These are phyloP conservation scores for Steinernema khuongi DNA, from an alignment of 1,140 invertebrate genomes.

Conservation along the genomic window DNA sequence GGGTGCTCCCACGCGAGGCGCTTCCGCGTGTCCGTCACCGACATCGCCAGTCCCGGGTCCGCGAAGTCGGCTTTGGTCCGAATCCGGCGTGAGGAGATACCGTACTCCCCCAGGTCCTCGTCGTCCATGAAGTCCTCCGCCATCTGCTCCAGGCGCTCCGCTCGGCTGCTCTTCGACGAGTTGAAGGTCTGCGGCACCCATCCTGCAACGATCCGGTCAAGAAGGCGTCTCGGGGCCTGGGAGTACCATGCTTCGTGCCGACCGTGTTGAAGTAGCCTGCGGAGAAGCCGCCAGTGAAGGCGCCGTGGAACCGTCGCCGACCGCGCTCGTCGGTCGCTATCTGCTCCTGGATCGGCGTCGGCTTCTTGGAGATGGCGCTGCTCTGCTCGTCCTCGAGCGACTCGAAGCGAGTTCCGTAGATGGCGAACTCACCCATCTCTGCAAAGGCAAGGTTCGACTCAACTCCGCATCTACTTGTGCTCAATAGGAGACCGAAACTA, in stretches of 20 bases:
- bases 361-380: conserved; percentile 67
- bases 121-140: conserved; percentile 98
- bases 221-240: neutral
- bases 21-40: conserved; percentile 16
- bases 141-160: conserved; percentile 62
- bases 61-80: conserved; percentile 73
- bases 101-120: conserved; percentile 82
- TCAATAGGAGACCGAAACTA: neutral
- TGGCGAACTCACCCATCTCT: conserved; percentile 25
- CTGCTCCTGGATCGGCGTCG: conserved; percentile 78
- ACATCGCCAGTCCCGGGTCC: conserved; percentile 38
- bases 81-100: conserved; percentile 81
- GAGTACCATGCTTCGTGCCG: conserved; percentile 76
- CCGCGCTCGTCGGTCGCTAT: conserved; percentile 83
- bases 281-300: conserved; percentile 97
- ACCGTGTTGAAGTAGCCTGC: conserved; percentile 96
- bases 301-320: conserved; percentile 87
- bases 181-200: conserved; percentile 86
- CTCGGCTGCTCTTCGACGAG: conserved; percentile 73
- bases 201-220: conserved; percentile 60
- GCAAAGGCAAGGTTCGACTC: neutral
- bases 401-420: conserved; percentile 55
- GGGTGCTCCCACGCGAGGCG: conserved; percentile 52
- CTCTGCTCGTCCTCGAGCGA: conserved; percentile 52
- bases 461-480: neutral